Conservation (phyloP, 2,113 vertebrate species). For the Oncorhynchus masou region DNA sequence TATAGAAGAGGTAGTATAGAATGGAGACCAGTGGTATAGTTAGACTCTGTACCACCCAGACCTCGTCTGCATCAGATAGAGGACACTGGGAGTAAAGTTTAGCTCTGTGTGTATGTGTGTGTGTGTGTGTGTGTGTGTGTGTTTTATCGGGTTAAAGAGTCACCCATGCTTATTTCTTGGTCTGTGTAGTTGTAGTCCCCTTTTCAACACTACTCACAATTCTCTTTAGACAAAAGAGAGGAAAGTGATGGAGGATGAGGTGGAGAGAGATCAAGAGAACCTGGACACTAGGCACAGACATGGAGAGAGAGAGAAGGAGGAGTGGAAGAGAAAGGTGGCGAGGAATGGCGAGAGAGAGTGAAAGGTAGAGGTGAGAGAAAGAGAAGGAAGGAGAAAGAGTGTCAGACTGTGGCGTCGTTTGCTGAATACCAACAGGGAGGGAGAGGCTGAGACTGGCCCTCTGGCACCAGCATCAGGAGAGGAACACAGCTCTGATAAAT, state of each 20-base stretch:
- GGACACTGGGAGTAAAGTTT: background rate
- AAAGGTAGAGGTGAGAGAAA: background rate
- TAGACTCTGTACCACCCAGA: slow-evolving; percentile 43
- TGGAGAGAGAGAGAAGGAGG: background rate
- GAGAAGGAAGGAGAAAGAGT: background rate
- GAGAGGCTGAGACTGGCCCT: background rate
- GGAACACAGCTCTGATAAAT: slow-evolving; percentile 41
- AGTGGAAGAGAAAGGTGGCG: too few species aligned
- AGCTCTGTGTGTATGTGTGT: background rate
- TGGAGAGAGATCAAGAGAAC: background rate
- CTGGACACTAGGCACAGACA: too few species aligned
- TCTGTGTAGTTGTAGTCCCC: too few species aligned
- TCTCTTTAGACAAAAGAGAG: background rate
- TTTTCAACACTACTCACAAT: background rate
- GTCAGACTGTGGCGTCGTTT: background rate
- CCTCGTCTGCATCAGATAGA: slow-evolving; percentile 55
- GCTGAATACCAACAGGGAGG: background rate
- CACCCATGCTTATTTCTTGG: too few species aligned
- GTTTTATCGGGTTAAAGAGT: too few species aligned
- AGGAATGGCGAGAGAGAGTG: background rate
- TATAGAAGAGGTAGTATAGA: background rate
- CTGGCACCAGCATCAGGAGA: background rate
- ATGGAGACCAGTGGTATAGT: slow-evolving; percentile 20
- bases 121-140: too few species aligned
- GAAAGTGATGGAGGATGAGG: background rate